phyloP scores from a whole-genome alignment of 1,140 invertebrate genomes.

The Calliphora vicina region DNA sequence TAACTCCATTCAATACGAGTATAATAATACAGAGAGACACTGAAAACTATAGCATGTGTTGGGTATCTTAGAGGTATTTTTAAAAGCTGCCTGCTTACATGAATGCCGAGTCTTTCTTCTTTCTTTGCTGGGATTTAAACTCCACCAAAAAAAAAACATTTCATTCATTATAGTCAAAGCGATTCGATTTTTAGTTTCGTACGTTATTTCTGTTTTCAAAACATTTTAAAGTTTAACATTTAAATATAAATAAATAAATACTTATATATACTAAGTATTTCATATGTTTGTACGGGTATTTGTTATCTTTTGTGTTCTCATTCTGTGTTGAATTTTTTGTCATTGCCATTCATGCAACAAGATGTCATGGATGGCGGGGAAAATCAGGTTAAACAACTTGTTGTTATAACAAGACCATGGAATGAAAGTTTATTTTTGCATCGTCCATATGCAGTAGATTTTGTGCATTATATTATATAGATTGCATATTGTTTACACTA shows the following conservation, averaged over 20 bases:
- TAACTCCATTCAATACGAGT: not conserved
- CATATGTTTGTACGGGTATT: not conserved
- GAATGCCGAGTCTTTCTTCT: not conserved
- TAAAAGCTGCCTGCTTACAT: not conserved
- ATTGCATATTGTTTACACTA: not conserved
- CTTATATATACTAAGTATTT: not conserved
- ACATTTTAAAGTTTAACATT: too few species aligned
- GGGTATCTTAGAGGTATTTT: not conserved
- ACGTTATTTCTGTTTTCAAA: not conserved
- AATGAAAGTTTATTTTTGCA: not conserved
- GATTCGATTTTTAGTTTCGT: not conserved
- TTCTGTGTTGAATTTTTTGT: not conserved
- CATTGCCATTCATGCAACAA: not conserved
- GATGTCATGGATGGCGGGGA: not conserved
- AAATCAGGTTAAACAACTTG: conserved; percentile 9
- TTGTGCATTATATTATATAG: not conserved
- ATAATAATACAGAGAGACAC: not conserved
- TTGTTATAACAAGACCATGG: not conserved
- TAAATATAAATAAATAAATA: not conserved
- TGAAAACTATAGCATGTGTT: not conserved
- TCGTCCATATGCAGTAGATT: not conserved
- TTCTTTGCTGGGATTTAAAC: not conserved
- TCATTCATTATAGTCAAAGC: not conserved
- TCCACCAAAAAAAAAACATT: not conserved
- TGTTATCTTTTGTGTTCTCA: not conserved